Percentiles rank a stretch among this genome's conserved stretches.
Conservation (phyloP, 2,888 invertebrate species). For the Frankliniella intonsa region DNA sequence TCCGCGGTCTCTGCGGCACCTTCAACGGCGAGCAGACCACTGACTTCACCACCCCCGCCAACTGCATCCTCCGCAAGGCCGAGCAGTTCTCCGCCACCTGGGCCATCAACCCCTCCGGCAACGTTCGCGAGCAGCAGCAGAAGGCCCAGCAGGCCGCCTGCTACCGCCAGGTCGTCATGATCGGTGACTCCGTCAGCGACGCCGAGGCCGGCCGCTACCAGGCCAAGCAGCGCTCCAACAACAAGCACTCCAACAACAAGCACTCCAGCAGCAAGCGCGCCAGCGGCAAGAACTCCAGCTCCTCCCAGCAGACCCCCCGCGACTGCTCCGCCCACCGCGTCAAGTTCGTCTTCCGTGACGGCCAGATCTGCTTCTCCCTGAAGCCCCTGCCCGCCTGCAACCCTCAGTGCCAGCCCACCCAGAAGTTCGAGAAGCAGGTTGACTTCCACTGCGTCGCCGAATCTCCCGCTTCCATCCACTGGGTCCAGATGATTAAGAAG, state of each 20-base stretch:
- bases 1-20: slow-evolving; percentile 63
- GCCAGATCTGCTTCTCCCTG: slow-evolving; percentile 59
- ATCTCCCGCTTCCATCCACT: neutral
- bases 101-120: slow-evolving; percentile 48
- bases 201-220: slow-evolving; percentile 6
- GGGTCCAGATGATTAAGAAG: neutral
- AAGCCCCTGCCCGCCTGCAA: slow-evolving; percentile 55
- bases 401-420: slow-evolving; percentile 48
- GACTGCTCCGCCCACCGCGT: slow-evolving; percentile 39
- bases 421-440: slow-evolving; percentile 49
- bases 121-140: slow-evolving; percentile 43
- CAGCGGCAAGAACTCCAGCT: neutral
- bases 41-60: slow-evolving; percentile 57
- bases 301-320: slow-evolving; percentile 24
- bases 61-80: slow-evolving; percentile 52
- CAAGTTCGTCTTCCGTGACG: slow-evolving; percentile 47
- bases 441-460: slow-evolving; percentile 43
- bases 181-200: neutral
- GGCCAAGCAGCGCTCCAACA: neutral
- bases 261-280: neutral
- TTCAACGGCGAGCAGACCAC: slow-evolving; percentile 56
- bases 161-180: neutral
- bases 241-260: neutral
- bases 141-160: slow-evolving; percentile 40
- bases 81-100: slow-evolving; percentile 56